These are phyloP conservation scores for Drosophila guanche DNA, from an alignment of 1,140 invertebrate species.

Conservation along the genomic window DNA sequence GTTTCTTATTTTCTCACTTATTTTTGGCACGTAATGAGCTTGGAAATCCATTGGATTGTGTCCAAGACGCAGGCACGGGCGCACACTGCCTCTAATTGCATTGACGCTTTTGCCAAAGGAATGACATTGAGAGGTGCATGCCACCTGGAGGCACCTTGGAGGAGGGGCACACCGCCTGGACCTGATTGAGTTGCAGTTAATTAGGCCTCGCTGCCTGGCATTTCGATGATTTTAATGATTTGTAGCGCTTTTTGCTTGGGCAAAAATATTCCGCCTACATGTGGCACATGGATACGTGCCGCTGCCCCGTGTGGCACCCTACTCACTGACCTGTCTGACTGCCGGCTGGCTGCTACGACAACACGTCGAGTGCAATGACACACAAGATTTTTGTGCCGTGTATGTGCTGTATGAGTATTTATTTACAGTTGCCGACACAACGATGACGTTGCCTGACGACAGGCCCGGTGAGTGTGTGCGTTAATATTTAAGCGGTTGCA, in stretches of 20 bases:
- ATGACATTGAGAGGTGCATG: constrained; percentile 46
- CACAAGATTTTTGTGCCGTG: constrained; percentile 68
- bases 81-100: constrained; percentile 62
- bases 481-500: constrained; percentile 81
- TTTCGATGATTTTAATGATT: constrained; percentile 78
- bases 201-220: constrained; percentile 60
- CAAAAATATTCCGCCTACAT: constrained; percentile 64
- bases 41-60: constrained; percentile 39
- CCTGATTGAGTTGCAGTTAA: constrained; percentile 77
- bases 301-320: constrained; percentile 32
- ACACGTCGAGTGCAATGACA: constrained; percentile 74
- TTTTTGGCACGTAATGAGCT: constrained; percentile 72
- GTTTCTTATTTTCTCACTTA: constrained; percentile 31
- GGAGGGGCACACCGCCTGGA: constrained; percentile 5
- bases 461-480: constrained; percentile 52
- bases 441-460: constrained; percentile 54
- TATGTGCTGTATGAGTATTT: constrained; percentile 80
- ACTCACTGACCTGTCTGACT: neutral
- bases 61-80: constrained; percentile 25
- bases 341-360: constrained; percentile 30
- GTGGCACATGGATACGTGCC: neutral
- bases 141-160: too few species aligned
- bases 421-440: constrained; percentile 72
- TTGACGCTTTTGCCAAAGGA: constrained; percentile 59
- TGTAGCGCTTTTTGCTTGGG: constrained; percentile 59